Base-by-base conservation (phyloP, 2,888 invertebrate genomes). In the Drosophila anomalata region DNA sequence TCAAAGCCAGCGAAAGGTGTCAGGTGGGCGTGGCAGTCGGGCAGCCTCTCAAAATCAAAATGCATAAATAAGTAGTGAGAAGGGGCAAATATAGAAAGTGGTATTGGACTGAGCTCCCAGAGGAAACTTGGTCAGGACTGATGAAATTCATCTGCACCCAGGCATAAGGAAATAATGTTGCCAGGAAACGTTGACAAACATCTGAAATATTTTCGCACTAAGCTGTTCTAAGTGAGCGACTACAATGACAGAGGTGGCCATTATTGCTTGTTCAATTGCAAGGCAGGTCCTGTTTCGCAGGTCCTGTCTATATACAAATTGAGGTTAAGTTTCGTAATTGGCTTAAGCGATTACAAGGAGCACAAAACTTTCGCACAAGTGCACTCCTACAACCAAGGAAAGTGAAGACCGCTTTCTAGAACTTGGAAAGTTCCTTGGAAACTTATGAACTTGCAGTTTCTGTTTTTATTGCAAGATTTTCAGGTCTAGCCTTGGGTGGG, bases 271-370 rank as follows among this genome's bases (percentile, higher is more conserved):
- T 53, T 41, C 53, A 52, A 56, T 59, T 55, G 71, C 69, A 75
- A 72, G 61, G 39, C 57, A 14, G 1, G 3, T 24, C 17, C 26
- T 55, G 24, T 31, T 51, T 29, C 29, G 29, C 9, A 8, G 29
- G n/a, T 36, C 36, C 36, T 36, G 36, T 33, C 24, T 39, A n/a
- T 33, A 9, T 17, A 59, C 65, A 74, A 76, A 80, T 83, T 77
- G 78, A 74, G 87, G 83, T 86, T 86, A 86, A 78, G 82, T 80
- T 86, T 68, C 75, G 73, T 83, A 83, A 84, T 86, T 84, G 86
- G 79, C 78, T 78, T 75, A 78, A 76, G 76, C 75, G 78, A 77
- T 85, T 82, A 66, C 72, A 74, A 81, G 73, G 61, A 67, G 73
- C 68, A 59, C 14, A 53, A 68, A 78, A 77, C 66, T 74, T 78